Conservation (phyloP, 2,113 vertebrate species). For the Cebidichthys violaceus region DNA sequence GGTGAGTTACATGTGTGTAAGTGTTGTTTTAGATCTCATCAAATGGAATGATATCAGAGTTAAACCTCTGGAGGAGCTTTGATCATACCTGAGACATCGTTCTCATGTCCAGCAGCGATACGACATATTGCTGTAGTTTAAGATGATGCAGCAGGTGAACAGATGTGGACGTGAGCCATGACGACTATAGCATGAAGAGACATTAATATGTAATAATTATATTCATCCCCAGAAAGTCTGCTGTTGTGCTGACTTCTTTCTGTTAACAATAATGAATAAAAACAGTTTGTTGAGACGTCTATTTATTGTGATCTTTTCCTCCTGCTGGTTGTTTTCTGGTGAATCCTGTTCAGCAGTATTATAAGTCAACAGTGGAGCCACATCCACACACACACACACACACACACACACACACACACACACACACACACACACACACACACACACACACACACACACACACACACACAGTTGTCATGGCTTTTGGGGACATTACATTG, state of each 20-base stretch:
- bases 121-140: neutral
- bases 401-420: too few relatives aligned
- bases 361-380: neutral
- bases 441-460: too few relatives aligned
- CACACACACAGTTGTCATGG: too few relatives aligned
- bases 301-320: conserved; percentile 5
- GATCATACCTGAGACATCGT: neutral
- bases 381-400: too few relatives aligned
- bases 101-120: neutral
- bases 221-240: neutral
- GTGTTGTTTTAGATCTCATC: neutral
- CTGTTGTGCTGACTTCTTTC: neutral
- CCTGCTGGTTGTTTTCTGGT: neutral
- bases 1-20: neutral
- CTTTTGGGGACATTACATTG: too few relatives aligned
- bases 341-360: neutral
- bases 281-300: neutral
- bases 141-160: neutral
- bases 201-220: neutral
- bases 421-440: too few relatives aligned
- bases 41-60: neutral
- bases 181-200: neutral
- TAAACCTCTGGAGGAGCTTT: neutral
- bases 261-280: conserved; percentile 10
- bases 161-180: neutral